These are phyloP conservation scores for Serrognathus titanus DNA, from an alignment of 2,888 invertebrate genomes.

Conservation along the genomic window DNA sequence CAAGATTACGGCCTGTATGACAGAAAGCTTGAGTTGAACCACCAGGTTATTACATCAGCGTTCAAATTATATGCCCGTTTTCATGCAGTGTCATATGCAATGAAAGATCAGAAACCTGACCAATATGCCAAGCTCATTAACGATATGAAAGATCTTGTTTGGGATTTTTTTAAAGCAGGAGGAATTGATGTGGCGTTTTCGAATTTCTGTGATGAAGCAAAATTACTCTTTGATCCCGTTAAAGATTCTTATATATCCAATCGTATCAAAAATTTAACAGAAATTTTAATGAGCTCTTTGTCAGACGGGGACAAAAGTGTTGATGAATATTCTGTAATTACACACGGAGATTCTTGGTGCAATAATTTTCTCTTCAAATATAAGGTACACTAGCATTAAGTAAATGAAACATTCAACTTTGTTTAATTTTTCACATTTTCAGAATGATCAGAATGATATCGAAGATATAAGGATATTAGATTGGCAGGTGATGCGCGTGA, in stretches of 20 bases:
- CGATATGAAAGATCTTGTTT: no score
- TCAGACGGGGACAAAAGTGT: not conserved
- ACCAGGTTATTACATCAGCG: no score
- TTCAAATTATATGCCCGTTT: constrained; percentile 13
- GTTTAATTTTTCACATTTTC: not conserved
- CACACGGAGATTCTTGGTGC: constrained; percentile 12
- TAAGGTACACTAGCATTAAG: constrained; percentile 24
- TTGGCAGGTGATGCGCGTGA: constrained; percentile 3
- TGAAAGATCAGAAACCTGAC: constrained; percentile 21
- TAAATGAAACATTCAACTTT: constrained; percentile 28
- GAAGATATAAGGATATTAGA: constrained; percentile 3
- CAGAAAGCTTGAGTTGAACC: no score
- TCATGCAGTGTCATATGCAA: constrained; percentile 27
- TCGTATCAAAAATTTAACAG: no score
- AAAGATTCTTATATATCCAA: no score
- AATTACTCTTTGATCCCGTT: no score
- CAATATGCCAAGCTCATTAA: constrained; percentile 3
- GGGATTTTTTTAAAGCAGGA: no score
- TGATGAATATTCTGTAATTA: not conserved
- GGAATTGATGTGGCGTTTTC: no score
- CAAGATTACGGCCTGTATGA: no score
- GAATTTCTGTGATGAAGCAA: no score
- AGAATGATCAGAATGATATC: not conserved
- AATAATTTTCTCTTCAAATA: constrained; percentile 4
- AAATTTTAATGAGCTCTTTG: no score